Evolutionary conservation across 2,888 invertebrate species (phyloP), one percentile per base, ranked within the genome.

Genomic region (Sthenelais limicola): DNA sequence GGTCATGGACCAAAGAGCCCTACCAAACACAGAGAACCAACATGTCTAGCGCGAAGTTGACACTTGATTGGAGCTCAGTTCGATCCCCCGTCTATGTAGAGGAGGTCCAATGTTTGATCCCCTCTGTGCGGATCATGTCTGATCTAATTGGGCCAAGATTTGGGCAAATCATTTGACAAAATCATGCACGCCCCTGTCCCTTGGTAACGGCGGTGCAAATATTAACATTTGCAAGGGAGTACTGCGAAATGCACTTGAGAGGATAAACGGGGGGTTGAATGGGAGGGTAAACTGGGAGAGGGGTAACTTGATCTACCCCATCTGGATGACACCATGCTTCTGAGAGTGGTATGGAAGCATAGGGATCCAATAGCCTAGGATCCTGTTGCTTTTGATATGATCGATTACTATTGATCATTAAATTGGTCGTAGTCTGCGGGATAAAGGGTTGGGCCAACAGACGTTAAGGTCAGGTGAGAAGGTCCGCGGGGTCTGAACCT

Each of bases 101-200:
- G 26, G 38, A 43, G n/a, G 38, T 24, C 24, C 32, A 26, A 21
- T 62, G 62, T 62, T 62, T 62, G 62, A 62, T 62, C 35, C 26
- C 24, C 35, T 15, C 12, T 7, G 62, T n/a, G 21, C 26, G 38
- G 62, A 62, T 35, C 62, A 62, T 62, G 62, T 43, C 62, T 62
- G 38, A 62, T 62, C 62, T 62, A 62, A 62, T 62, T 62, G 62
- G 35, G 9, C 62, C 62, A 62, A 38, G 62, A 62, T 62, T 62
- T 62, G 62, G 38, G 38, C 62, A 62, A 62, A 62, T 62, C 62
- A 62, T 62, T 62, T 62, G 38, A 62, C 62, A 62, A 62, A 62
- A 62, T 62, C 62, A 38, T 62, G 62, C 62, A 62, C 62, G 62
- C 62, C 5, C 62, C 28, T 28, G 51, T 24, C 51, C 56, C 33